phyloP scores from a whole-genome alignment of 2,888 invertebrate genomes.

The Lissocephala sabroskyi region DNA sequence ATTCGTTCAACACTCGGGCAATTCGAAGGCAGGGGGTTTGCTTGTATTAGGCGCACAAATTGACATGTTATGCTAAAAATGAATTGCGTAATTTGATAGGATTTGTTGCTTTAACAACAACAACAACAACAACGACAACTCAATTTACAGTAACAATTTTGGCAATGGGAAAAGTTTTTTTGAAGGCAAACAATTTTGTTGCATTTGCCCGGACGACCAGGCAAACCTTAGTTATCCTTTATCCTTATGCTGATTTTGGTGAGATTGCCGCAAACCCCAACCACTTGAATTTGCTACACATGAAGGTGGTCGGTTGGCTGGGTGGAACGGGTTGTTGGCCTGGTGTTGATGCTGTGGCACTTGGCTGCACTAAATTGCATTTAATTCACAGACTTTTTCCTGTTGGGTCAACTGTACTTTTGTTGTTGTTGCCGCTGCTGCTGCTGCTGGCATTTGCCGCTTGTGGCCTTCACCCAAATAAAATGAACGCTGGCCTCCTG shows the following conservation, averaged over 20 bases:
- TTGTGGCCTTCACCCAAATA: conserved; percentile 57
- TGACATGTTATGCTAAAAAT: conserved; percentile 58
- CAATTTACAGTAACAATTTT: conserved; percentile 7
- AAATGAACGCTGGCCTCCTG: conserved; percentile 18
- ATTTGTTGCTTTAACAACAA: conserved; percentile 10
- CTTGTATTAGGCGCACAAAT: conserved; percentile 38
- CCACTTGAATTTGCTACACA: background rate
- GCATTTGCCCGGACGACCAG: no score
- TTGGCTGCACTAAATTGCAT: conserved; percentile 63
- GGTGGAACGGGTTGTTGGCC: no score
- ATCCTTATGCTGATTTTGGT: conserved; percentile 37
- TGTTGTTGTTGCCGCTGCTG: conserved; percentile 12
- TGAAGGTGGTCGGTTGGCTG: no score
- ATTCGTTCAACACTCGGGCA: background rate
- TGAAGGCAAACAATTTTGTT: no score
- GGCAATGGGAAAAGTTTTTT: conserved; percentile 24
- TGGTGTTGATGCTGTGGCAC: conserved; percentile 32
- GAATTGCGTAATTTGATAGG: conserved; percentile 54
- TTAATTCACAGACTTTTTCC: conserved; percentile 56
- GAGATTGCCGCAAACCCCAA: conserved; percentile 14
- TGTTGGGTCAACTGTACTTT: conserved; percentile 5
- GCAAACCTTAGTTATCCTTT: no score
- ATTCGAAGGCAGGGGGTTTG: background rate
- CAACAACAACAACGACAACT: background rate
- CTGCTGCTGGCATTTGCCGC: conserved; percentile 15